Base-by-base conservation (phyloP, 1,140 invertebrate genomes). In the Orchesella cincta region DNA sequence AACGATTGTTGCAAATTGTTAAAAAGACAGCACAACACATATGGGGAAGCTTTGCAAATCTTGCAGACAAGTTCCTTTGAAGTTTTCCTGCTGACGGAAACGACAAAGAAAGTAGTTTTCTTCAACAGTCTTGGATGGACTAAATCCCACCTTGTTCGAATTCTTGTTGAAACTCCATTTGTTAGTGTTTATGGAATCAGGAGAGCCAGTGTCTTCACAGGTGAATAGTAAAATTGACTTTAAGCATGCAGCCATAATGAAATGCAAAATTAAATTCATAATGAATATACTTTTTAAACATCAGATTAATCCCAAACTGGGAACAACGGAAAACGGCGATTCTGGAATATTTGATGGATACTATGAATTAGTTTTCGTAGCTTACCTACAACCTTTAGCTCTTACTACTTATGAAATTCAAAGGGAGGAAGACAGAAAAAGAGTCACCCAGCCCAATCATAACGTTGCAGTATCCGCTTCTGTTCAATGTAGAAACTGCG, bases 121-220 rank as follows among this genome's bases (percentile, higher is more conserved):
- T 23, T 23, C 8, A 57, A 5, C 54, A 90, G 93, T 0, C 84
- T 95, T 1, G 90, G 89, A 0, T 92, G 94, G 81, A 86, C 88
- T 12, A 86, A 93, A 28, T 89, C 92, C 23, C 93, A 96, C 82
- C 86, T 94, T 2, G 88, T 95, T 8, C 90, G 89, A 54, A 81
- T 96, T 0, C 87, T 90, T 26, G 89, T 93, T 0, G 91, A 90
- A 26, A 89, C 89, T 0, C 89, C 91, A 1, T 89, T 92, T 82
- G 86, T 96, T 1, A 87, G 90, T 80, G 89, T 97, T 0, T 86
- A 91, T n/a, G 93, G 96, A 82, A 0, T 82, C 87, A 5, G 87
- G 86, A 20, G 89, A 88, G 1, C 86, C 86, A 12, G 86, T 88
- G 23, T 84, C 88, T 33, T 86, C 93, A 0, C 79, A 83, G 76